A percentile compares a stretch with the other conserved stretches of the same genome.
Conservation (phyloP, 2,888 invertebrate species). For the Caenorhabditis uteleia region DNA sequence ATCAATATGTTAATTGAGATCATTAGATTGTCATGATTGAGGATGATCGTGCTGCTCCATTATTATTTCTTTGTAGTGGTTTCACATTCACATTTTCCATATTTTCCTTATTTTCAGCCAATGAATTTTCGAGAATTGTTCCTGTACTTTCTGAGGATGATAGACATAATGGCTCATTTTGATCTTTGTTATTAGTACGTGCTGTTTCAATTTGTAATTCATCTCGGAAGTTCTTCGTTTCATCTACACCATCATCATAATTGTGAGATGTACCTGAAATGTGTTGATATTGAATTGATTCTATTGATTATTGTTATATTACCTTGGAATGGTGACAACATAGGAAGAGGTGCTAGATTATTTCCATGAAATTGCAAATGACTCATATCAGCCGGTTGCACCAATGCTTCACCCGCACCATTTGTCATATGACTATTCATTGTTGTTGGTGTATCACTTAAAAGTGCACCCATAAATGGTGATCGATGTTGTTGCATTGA, state of each 20-base stretch:
- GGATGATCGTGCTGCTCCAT: no score
- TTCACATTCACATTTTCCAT: no score
- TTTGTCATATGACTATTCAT: slow-evolving; percentile 21
- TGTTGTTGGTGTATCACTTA: slow-evolving; percentile 30
- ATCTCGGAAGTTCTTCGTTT: slow-evolving; percentile 31
- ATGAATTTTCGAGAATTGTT: no score
- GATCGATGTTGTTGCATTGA: slow-evolving; percentile 18
- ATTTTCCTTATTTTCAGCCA: no score
- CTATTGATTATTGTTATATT: neutral
- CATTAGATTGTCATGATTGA: no score
- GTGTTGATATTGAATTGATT: neutral
- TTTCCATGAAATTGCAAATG: slow-evolving; percentile 14
- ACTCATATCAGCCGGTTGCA: slow-evolving; percentile 35
- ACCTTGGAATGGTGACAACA: slow-evolving; percentile 14
- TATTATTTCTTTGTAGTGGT: no score
- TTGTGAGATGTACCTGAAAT: slow-evolving; percentile 12
- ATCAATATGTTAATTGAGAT: no score
- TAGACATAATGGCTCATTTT: no score
- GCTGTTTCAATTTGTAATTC: slow-evolving; percentile 26
- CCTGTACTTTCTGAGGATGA: no score
- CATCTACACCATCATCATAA: slow-evolving; percentile 21
- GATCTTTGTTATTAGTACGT: no score
- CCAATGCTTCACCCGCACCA: slow-evolving; percentile 42
- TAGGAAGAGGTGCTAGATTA: neutral
- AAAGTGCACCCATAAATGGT: slow-evolving; percentile 1